Evolutionary conservation across 2,113 vertebrate species (phyloP), one percentile per base, ranked within the genome.

Genomic region (Pantherophis guttatus): DNA sequence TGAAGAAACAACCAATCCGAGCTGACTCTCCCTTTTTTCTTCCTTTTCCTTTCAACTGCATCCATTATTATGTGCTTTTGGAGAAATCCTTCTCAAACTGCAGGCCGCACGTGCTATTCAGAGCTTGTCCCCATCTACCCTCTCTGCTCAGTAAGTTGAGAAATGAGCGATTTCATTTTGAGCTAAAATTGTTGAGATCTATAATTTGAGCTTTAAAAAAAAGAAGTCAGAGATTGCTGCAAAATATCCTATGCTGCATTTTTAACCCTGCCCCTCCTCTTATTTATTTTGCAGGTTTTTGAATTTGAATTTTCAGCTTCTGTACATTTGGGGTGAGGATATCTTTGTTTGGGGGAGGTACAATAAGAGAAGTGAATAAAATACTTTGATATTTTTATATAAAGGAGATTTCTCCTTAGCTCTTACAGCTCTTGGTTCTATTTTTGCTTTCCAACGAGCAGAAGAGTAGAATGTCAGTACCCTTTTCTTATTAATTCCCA

Each of bases 101-200:
- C 90, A 50, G 92, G 87, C 87, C 86, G 12, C 48, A 29, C 12
- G 48, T 87, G 89, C 91, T 92, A 0, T 75, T 62, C 3, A 90
- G 70, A 0, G 86, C 48, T 90, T 95, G 89, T 92, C 94, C 94
- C 94, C 62, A 29, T 58, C 92, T 93, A 92, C 93, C 94, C 95
- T 91, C 94, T 81, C 90, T 70, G 91, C 70, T 90, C 93, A 92
- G 59, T 92, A 9, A 93, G 17, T 90, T 81, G 75, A 1, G 24
- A 9, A 93, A 39, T 0, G 88, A 95, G 95, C 92, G 90, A 93
- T 17, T 93, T 85, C 1, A 0, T 87, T 93, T 94, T 89, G 1
- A 75, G 29, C 91, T 54, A 89, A 89, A 90, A 86, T 0, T 0
- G 53, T 93, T 92, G 93, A 94, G 0, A 93, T 90, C 88, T 90